Evolutionary conservation across 2,888 invertebrate genomes (phyloP), one percentile per base, ranked within the genome.

Genomic region (Tinea semifulvella): DNA sequence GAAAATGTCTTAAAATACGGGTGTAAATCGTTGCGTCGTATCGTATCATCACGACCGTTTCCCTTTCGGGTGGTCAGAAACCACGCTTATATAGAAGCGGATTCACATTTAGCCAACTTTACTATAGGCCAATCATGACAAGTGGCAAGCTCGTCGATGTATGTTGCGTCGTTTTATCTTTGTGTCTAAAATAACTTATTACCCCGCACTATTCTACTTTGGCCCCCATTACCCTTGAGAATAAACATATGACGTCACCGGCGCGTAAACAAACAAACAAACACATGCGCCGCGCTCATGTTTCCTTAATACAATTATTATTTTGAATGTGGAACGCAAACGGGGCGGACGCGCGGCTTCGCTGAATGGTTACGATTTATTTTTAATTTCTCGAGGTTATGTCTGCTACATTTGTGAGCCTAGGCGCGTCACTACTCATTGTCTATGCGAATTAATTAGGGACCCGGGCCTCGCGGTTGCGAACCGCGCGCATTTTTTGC

Each of bases 221-320:
- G 26, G 11, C 57, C 74, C 69, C 55, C 49, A 27, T 51, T 58
- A 65, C 76, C 60, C 72, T 66, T 72, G 71, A 79, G 82, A 79
- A 81, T 81, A 82, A 82, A 82, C 82, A 82, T 72, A 76, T 82
- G 81, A 82, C 82, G 82, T 81, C 82, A 81, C 64, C 72, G 69
- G 60, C 68, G 68, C 68, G 77, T 82, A 82, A 82, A 82, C 82
- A 82, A 82, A 82, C 81, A 82, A 82, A 81, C 82, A 82, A 82
- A 81, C 80, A 82, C 81, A 80, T 79, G 77, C 82, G 80, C 76
- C 65, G 67, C 76, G 79, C 76, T 80, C 79, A 80, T 81, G 79
- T 79, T 79, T 79, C 79, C 77, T 79, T 79, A 79, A 79, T 80
- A 79, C 80, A 79, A 79, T 79, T 80, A 79, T 79, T 80, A 79